Base-by-base conservation (phyloP, 2,888 invertebrate species). In the Cataglyphis rosenhaueri region DNA sequence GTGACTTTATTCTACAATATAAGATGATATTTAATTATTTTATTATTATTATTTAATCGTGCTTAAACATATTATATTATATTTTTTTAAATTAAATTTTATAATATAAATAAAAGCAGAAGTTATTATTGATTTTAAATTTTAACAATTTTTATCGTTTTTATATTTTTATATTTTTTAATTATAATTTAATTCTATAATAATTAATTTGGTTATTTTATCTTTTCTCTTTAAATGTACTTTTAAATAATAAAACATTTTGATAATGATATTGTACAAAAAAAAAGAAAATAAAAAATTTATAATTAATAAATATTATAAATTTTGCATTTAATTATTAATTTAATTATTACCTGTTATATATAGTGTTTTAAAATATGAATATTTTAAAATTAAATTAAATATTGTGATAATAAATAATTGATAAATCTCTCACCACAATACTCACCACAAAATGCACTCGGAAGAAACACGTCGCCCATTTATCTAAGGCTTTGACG, bases 361-460 rank as follows among this genome's bases (percentile, higher is more conserved):
- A n/a, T 8, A 25, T 0, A 21, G 0, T 73, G 38, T 0, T 62
- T 62, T 15, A 6, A 18, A 9, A 29, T 8, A 35, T 55, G 15
- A 35, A 8, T 5, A 48, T 41, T 25, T n/a, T 12, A 48, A 71
- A 21, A 35, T 62, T 62, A 41, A 44, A 61, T 61, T 15, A 1
- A 2, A 44, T 5, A n/a, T 32, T 41, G 15, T n/a, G 5, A 21
- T 61, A 62, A 74, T 10, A 44, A 18, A 59, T 52, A 52, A n/a
- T n/a, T 52, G 48, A 52, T 8, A 52, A 52, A 52, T 52, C n/a
- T n/a, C n/a, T n/a, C n/a, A n/a, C n/a, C n/a, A n/a, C n/a, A 18
- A 1, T 68, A 78, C 66, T 70, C 3, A 78, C 78, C 44, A 78
- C 70, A 79, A 70, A 79, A 79, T 61, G 6, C 70, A 18, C 35